phyloP scores from a whole-genome alignment of 2,888 invertebrate genomes.

The Drosophila limbata region DNA sequence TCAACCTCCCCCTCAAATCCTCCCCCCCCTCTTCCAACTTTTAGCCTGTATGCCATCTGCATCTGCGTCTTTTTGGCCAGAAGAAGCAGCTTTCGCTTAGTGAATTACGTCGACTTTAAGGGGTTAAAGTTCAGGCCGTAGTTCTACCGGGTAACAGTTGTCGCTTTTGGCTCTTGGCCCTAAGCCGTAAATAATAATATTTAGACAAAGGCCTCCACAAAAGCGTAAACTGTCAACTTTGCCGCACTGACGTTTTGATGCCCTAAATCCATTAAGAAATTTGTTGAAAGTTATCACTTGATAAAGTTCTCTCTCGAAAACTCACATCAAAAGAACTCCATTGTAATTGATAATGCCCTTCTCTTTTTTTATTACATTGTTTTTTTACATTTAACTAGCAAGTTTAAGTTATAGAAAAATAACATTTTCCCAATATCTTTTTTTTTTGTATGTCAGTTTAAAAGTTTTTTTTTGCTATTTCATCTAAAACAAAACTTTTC shows the following conservation, averaged over 20 bases:
- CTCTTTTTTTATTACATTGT: not conserved
- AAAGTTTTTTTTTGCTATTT: not conserved
- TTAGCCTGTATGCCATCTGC: constrained; percentile 44
- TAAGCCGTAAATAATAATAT: constrained; percentile 81
- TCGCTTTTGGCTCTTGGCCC: constrained; percentile 74
- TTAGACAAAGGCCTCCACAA: constrained; percentile 67
- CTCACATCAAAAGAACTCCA: not conserved
- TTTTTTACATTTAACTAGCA: not conserved
- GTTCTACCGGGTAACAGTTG: constrained; percentile 76
- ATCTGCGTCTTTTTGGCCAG: constrained; percentile 52
- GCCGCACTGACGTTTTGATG: constrained; percentile 46
- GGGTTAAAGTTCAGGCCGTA: constrained; percentile 74
- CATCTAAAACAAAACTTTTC: constrained; percentile 36
- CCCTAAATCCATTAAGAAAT: constrained; percentile 59
- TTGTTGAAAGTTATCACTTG: constrained; percentile 41
- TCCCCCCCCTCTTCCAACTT: not conserved
- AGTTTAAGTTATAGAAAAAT: not conserved
- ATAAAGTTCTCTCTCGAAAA: constrained; percentile 10
- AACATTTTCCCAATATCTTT: not conserved
- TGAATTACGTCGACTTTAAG: constrained; percentile 78
- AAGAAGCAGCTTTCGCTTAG: constrained; percentile 74
- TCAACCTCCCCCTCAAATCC: not conserved
- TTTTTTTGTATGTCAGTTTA: constrained; percentile 1
- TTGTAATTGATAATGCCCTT: constrained; percentile 17
- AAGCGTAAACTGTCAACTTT: constrained; percentile 42